phyloP scores from a whole-genome alignment of 1,140 invertebrate species.

The Thaumatotibia leucotreta region DNA sequence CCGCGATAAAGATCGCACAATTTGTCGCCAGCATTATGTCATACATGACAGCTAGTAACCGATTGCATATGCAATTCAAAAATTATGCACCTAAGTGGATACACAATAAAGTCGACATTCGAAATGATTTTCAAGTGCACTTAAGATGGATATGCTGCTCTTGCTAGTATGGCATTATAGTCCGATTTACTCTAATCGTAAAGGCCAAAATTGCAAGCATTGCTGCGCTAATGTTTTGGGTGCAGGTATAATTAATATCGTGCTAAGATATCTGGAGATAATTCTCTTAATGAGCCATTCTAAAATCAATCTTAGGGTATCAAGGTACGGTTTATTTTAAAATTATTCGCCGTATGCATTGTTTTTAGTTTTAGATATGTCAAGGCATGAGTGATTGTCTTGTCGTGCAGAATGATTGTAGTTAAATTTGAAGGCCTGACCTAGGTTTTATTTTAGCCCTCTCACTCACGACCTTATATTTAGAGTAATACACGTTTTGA shows the following conservation, averaged over 20 bases:
- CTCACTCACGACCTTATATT: slow-evolving; percentile 5
- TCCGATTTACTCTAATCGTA: neutral
- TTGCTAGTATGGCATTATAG: neutral
- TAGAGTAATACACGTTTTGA: neutral
- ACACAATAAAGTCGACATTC: neutral
- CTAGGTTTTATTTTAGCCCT: neutral
- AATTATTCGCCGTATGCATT: neutral
- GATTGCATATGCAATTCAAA: neutral
- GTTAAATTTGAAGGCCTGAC: neutral
- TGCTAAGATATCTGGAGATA: neutral
- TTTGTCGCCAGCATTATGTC: slow-evolving; percentile 2
- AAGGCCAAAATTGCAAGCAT: neutral
- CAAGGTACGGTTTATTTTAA: neutral
- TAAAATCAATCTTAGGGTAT: neutral
- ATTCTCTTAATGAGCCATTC: neutral
- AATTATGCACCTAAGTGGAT: neutral
- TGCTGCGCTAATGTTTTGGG: neutral
- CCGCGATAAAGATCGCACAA: slow-evolving; percentile 3
- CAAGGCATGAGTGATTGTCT: neutral
- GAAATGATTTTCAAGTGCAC: neutral
- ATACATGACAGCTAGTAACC: neutral
- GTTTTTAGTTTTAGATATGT: neutral
- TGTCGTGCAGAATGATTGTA: neutral
- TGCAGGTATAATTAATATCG: neutral
- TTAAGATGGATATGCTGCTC: neutral